These are phyloP conservation scores for Xylophagus ater DNA, from an alignment of 2,888 invertebrate species.

Conservation along the genomic window DNA sequence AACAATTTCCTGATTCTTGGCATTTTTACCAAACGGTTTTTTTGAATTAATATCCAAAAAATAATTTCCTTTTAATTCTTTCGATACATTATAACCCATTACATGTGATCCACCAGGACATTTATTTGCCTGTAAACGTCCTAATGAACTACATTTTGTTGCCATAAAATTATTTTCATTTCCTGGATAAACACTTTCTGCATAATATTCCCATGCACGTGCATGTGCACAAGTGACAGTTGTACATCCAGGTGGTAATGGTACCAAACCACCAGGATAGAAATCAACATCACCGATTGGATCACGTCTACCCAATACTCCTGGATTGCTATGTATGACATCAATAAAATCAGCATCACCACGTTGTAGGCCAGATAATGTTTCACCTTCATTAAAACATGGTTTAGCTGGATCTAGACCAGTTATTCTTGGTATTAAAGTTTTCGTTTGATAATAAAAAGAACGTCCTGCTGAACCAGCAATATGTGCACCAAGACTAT, in stretches of 20 bases:
- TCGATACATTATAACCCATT: slow-evolving; percentile 32
- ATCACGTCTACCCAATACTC: slow-evolving; percentile 28
- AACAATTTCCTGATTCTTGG: too few relatives aligned
- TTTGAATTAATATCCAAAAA: slow-evolving; percentile 29
- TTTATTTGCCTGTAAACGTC: slow-evolving; percentile 23
- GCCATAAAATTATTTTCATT: slow-evolving; percentile 28
- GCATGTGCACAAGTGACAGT: slow-evolving; percentile 28
- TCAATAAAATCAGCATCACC: slow-evolving; percentile 34
- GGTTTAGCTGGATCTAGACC: slow-evolving; percentile 36
- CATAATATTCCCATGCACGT: slow-evolving; percentile 29
- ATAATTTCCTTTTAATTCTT: slow-evolving; percentile 29
- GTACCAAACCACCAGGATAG: slow-evolving; percentile 30
- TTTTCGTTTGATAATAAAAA: slow-evolving; percentile 26
- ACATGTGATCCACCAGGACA: slow-evolving; percentile 25
- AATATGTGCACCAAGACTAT: slow-evolving; percentile 36
- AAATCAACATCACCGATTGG: slow-evolving; percentile 33
- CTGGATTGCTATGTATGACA: slow-evolving; percentile 31
- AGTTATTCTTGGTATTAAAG: slow-evolving; percentile 30
- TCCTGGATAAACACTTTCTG: slow-evolving; percentile 29
- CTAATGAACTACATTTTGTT: slow-evolving; percentile 25
- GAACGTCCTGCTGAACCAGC: slow-evolving; percentile 31
- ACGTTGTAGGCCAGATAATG: slow-evolving; percentile 25
- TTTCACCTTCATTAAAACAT: slow-evolving; percentile 30
- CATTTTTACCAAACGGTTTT: slow-evolving; percentile 26
- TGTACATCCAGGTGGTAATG: slow-evolving; percentile 29